Evolutionary conservation across 2,113 vertebrate genomes (phyloP).

Genomic region (Copsychus sechellarum): DNA sequence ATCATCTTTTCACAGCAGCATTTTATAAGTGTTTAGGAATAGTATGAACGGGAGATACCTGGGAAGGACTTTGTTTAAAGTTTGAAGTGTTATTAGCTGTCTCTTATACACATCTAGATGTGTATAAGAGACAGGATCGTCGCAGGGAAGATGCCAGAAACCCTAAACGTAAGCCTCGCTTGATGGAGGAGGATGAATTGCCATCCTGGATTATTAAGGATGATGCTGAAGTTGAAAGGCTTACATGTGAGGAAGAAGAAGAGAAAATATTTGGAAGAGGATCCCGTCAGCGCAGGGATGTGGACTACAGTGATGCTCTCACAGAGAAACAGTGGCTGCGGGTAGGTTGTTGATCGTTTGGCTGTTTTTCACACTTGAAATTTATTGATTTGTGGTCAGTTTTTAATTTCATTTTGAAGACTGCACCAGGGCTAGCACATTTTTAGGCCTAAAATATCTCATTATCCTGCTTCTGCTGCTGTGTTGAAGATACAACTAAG

Average conservation of each 20-base stretch:
- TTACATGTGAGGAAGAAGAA: slow-evolving; percentile 95
- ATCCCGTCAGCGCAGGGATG: slow-evolving; percentile 91
- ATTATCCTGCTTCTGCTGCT: not conserved
- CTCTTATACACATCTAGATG: no score
- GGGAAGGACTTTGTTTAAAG: not conserved
- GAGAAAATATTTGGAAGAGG: slow-evolving; percentile 97
- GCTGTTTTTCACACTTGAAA: not conserved
- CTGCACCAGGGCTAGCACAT: not conserved
- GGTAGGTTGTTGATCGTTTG: slow-evolving; percentile 66
- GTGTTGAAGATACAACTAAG: not conserved
- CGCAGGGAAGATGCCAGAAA: slow-evolving; percentile 94
- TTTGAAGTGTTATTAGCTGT: not conserved
- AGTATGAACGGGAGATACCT: not conserved
- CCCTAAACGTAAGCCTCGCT: slow-evolving; percentile 90
- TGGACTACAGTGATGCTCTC: slow-evolving; percentile 96
- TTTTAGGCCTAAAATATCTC: not conserved
- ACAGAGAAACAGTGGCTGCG: slow-evolving; percentile 97
- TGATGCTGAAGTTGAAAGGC: slow-evolving; percentile 94
- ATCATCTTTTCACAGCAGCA: not conserved
- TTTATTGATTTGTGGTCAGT: rapidly evolving
- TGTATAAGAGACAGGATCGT: no score
- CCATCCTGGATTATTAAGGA: slow-evolving; percentile 99
- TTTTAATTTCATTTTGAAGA: not conserved
- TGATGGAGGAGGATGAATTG: slow-evolving; percentile 97
- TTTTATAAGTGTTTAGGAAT: not conserved